These are phyloP conservation scores for Chionodraco myersi DNA, from an alignment of 2,113 vertebrate species.

Conservation along the genomic window DNA sequence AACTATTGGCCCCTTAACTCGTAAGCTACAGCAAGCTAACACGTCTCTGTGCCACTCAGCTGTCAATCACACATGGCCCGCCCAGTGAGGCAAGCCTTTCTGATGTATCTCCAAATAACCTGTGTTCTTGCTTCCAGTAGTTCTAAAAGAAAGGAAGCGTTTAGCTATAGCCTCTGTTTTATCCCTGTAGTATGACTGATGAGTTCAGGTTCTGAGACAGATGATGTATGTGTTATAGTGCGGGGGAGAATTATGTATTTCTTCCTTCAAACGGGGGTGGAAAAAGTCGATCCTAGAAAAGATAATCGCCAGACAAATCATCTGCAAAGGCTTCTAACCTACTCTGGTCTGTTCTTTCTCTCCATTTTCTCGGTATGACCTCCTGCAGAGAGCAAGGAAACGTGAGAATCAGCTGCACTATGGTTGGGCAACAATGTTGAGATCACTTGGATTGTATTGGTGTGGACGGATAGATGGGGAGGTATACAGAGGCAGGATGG, in stretches of 20 bases:
- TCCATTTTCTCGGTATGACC: neutral
- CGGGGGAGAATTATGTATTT: neutral
- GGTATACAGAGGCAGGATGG: conserved; percentile 4
- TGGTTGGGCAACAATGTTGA: conserved; percentile 38
- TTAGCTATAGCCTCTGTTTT: no score
- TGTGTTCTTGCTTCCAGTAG: no score
- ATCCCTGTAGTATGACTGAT: no score
- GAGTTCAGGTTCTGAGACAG: neutral
- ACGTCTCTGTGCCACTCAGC: no score
- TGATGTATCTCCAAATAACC: no score
- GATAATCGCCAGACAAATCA: neutral
- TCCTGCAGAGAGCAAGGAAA: conserved; percentile 24
- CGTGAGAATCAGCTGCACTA: conserved; percentile 21
- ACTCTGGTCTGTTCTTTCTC: neutral
- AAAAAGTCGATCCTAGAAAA: conserved; percentile 2
- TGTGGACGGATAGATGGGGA: conserved; percentile 10
- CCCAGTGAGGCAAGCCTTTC: no score
- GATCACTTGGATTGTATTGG: conserved; percentile 35
- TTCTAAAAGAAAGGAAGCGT: no score
- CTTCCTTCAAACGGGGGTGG: neutral
- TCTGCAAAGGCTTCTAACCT: neutral
- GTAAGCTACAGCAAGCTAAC: no score
- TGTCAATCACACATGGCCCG: no score
- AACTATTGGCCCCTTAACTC: no score
- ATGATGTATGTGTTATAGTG: neutral